Conservation (phyloP, 2,797 vertebrate species). For the Uromys caudimaculatus region DNA sequence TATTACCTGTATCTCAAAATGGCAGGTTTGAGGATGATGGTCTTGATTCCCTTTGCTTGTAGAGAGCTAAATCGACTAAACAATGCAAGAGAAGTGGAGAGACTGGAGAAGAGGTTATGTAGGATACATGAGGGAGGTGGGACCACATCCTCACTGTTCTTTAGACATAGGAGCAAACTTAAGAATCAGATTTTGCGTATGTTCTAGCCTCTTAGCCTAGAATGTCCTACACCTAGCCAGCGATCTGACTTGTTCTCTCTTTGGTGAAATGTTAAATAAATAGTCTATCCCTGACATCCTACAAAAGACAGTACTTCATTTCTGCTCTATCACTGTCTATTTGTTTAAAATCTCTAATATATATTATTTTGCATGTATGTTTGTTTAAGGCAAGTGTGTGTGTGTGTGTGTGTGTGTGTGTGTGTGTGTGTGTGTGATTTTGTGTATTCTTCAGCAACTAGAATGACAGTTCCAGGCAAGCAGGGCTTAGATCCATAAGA, state of each 20-base stretch:
- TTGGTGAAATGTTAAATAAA: neutral
- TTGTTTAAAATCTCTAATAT: neutral
- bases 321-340: neutral
- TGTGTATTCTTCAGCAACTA: neutral
- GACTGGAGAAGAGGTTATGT: neutral
- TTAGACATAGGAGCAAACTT: neutral
- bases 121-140: neutral
- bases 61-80: neutral
- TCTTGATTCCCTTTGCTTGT: neutral
- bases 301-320: neutral
- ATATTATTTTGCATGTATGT: neutral
- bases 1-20: neutral
- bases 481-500: neutral
- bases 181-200: neutral
- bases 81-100: neutral
- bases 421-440: neutral
- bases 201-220: neutral
- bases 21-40: neutral
- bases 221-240: neutral
- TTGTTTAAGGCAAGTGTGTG: neutral
- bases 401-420: neutral
- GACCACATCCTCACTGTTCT: neutral
- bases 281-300: neutral
- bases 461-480: slow-evolving; percentile 26
- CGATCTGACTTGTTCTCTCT: neutral